A percentile compares a stretch with the other conserved stretches of the same genome.
Conservation (phyloP, 2,797 vertebrate genomes). For the Oreortyx pictus region DNA sequence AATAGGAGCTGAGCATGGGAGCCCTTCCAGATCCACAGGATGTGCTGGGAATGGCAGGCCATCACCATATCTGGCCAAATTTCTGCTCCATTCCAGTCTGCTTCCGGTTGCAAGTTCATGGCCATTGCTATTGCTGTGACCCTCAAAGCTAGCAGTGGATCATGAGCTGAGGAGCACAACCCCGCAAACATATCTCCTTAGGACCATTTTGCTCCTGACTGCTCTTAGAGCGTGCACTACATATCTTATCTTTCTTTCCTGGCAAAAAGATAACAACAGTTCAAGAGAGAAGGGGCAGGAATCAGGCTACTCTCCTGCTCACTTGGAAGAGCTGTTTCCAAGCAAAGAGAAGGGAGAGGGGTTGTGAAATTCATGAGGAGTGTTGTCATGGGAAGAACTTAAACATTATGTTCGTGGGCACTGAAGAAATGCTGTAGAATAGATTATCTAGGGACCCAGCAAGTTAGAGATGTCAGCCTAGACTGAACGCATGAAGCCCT, state of each 20-base stretch:
- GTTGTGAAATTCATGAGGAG: neutral
- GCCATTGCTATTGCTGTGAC: neutral
- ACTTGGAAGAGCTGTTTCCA: neutral
- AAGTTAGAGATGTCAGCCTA: neutral
- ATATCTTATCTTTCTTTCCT: neutral
- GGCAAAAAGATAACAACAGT: neutral
- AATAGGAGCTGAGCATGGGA: neutral
- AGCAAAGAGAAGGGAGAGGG: neutral
- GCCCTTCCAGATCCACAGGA: neutral
- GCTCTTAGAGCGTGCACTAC: neutral
- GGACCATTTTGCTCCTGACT: neutral
- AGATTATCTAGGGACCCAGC: neutral
- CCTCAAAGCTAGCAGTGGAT: neutral
- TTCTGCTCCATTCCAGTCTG: neutral
- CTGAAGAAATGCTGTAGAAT: conserved; percentile 8
- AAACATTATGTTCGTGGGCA: neutral
- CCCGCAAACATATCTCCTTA: neutral
- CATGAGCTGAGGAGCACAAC: accelerated
- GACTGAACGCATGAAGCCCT: neutral
- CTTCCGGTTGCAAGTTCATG: neutral
- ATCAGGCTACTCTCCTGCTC: neutral
- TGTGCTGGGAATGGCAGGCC: neutral
- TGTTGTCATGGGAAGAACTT: conserved; percentile 18
- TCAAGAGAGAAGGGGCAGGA: neutral
- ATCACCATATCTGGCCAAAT: too few species aligned